A percentile compares a stretch with the other conserved stretches of the same genome.
phyloP scores from a whole-genome alignment of 2,113 vertebrate species.

The Aldabrachelys gigantea region DNA sequence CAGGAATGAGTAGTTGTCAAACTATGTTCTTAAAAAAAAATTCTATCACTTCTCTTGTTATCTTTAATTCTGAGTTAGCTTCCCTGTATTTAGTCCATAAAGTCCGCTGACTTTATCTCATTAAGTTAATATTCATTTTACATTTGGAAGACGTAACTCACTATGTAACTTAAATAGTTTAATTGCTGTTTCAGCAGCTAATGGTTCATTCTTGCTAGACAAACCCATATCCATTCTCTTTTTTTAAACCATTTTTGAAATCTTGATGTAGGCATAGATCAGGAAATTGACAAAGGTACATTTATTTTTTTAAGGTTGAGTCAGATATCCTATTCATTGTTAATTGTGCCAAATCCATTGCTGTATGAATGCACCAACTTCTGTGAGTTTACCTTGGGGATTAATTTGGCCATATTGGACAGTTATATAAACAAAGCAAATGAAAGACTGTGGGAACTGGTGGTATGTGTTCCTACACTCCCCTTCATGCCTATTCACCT shows the following conservation, averaged over 20 bases:
- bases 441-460: not conserved
- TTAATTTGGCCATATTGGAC: no score
- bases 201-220: not conserved
- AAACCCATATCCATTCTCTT: not conserved
- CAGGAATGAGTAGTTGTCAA: no score
- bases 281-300: not conserved
- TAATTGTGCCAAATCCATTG: not conserved
- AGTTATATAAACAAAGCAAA: no score
- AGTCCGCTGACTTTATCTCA: not conserved
- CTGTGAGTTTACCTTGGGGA: no score
- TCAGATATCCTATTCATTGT: not conserved
- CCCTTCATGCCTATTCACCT: no score
- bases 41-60: not conserved
- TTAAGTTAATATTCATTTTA: not conserved
- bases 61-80: not conserved
- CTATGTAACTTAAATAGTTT: not conserved
- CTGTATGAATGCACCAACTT: not conserved
- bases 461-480: not conserved
- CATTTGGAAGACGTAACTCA: not conserved
- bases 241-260: not conserved
- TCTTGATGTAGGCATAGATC: not conserved
- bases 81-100: not conserved
- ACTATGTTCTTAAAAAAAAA: no score
- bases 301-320: not conserved
- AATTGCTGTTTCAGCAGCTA: not conserved